Evolutionary conservation across 2,888 invertebrate species (phyloP), one percentile per base, ranked within the genome.

Genomic region (Acanthopleura granulata): DNA sequence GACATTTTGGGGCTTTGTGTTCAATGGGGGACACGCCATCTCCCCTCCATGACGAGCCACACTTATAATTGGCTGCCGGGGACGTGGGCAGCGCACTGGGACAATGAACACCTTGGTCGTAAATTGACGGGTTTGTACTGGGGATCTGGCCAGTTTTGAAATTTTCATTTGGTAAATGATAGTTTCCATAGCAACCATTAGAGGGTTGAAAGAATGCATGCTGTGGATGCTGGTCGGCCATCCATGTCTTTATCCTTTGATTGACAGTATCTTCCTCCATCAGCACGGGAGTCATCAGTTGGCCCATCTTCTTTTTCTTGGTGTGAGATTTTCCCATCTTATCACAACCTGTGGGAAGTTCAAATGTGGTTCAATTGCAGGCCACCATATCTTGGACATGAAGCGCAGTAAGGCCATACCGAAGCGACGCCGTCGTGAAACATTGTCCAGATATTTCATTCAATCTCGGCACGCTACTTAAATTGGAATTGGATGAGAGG

Each of bases 181-280:
- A 57, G 57, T 57, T 57, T n/a, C 57, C 57, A 57, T 57, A 57
- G 57, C 57, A 57, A 15, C 22, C 66, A 27, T 22, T 66, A 27
- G 66, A 66, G 27, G 22, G 29, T 16, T 22, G 29, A 25, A 22
- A 66, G 66, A 66, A 66, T 27, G 22, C 16, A 15, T 66, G 66
- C 16, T 66, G 27, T 27, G 66, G 66, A 66, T 66, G 25, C 29
- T 66, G 66, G 15, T 66, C 66, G 18, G 66, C 66, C 66, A 66
- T 66, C 66, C 66, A 66, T 66, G 66, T 66, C 29, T 66, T 66
- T 66, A 66, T 66, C 29, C 66, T 22, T 27, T 66, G 66, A 66
- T 66, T 66, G 66, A 66, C 66, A 66, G 66, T 66, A 66, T 66
- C 66, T 66, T 66, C 66, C 66, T 66, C 66, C 66, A 27, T 22